Base-by-base conservation (phyloP, 2,888 invertebrate species). In the Incurvaria masculella region DNA sequence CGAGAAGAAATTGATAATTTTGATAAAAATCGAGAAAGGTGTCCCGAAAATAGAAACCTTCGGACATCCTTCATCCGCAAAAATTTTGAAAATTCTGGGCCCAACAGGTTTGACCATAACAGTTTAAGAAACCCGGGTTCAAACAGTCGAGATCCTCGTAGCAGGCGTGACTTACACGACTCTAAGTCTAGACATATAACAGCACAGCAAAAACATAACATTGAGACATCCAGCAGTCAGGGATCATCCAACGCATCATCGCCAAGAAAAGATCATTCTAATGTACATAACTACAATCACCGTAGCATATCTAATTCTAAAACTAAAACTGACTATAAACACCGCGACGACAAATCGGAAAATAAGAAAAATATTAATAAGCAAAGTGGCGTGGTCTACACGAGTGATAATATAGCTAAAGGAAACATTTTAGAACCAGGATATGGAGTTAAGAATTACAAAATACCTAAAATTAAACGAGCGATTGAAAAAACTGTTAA, bases 391-490 rank as follows among this genome's bases (percentile, higher is more conserved):
- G 72, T 75, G 44, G 64, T 71, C 5, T 76, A 75, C 61, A 72
- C 76, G 0, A 70, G 61, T 59, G 74, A 73, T 47, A 75, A 71
- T 51, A 72, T 75, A 51, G 68, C 70, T 4, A 72, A 65, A 51
- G 75, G 71, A 18, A 65, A 65, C 26, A 67, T 71, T 52, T 62
- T 75, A 52, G 63, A 68, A 40, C 61, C 69, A 19, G 69, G 72
- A 2, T 70, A 65, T 58, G 73, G 72, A 33, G 75, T 78, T 0
- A 74, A 69, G 61, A 79, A 78, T 57, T 79, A 75, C 52, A 79
- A 72, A 60, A 78, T 79, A 53, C 76, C 79, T 0, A 79, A 80
- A 64, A 71, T 78, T 40, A 78, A 75, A 64, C 65, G 71, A 21
- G 51, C 57, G 4, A 57, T 51, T 40, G 61, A 62, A 47, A 61